These are phyloP conservation scores for Eulemur macaco DNA, from an alignment of 2,113 vertebrate genomes.

Conservation along the genomic window DNA sequence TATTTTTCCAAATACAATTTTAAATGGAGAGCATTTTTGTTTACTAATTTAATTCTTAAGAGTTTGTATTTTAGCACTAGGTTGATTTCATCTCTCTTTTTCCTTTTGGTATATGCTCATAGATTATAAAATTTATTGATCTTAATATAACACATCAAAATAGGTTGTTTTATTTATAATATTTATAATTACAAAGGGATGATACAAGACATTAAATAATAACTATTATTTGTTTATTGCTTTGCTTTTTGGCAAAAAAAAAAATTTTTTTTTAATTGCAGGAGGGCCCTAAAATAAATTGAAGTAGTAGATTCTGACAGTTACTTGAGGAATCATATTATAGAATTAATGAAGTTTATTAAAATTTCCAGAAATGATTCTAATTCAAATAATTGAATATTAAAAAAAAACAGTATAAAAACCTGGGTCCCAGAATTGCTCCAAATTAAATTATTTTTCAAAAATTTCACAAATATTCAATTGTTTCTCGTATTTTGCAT, in stretches of 20 bases:
- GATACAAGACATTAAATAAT: background rate
- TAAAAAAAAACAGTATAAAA: background rate
- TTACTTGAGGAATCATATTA: constrained; percentile 14
- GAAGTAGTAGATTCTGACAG: constrained; percentile 39
- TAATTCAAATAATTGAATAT: constrained; percentile 3
- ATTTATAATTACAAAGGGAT: constrained; percentile 31
- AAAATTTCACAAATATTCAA: background rate
- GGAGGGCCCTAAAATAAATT: constrained; percentile 22
- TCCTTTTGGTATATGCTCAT: background rate
- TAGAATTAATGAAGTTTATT: constrained; percentile 49
- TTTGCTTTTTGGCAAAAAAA: constrained; percentile 29
- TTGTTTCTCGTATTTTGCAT: background rate
- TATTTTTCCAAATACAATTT: constrained; percentile 56
- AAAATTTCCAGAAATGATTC: constrained; percentile 16
- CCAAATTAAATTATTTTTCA: background rate
- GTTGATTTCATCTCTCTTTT: constrained; percentile 30
- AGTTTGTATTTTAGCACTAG: constrained; percentile 14
- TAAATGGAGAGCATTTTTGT: constrained; percentile 51
- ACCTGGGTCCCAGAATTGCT: background rate
- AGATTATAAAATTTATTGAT: constrained; percentile 26
- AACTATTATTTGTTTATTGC: background rate
- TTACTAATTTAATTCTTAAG: constrained; percentile 33
- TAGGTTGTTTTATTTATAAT: constrained; percentile 37
- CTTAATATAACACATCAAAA: constrained; percentile 47
- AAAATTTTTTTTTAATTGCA: background rate